These are phyloP conservation scores for Bombus affinis DNA, from an alignment of 1,140 invertebrate species.

Conservation along the genomic window DNA sequence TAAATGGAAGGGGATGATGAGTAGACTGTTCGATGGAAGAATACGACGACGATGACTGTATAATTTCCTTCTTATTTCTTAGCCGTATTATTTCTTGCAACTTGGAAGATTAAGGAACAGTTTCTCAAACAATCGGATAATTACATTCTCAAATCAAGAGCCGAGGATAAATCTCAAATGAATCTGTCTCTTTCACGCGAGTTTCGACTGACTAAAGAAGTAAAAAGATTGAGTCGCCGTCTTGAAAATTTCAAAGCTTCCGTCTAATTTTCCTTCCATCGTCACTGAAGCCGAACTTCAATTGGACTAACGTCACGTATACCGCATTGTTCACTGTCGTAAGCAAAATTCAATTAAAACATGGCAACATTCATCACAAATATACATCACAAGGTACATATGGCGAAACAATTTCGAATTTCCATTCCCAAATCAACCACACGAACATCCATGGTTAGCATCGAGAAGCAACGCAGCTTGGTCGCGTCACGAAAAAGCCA, in stretches of 20 bases:
- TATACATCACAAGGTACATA: background rate
- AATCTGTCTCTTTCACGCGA: background rate
- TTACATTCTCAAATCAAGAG: background rate
- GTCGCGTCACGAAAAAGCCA: slow-evolving; percentile 21
- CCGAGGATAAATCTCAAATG: background rate
- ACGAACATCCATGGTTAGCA: background rate
- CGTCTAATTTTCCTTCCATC: background rate
- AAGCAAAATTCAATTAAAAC: background rate
- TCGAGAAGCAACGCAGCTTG: too few relatives aligned
- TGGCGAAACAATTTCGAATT: background rate
- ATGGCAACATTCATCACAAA: too few relatives aligned
- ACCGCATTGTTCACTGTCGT: background rate
- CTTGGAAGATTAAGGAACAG: too few relatives aligned
- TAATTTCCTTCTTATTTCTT: too few relatives aligned
- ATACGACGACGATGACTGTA: too few relatives aligned
- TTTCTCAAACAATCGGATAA: too few relatives aligned
- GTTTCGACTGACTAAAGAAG: background rate
- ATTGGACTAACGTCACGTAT: background rate
- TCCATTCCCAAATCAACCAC: background rate
- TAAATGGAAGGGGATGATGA: too few relatives aligned
- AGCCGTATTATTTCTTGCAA: background rate
- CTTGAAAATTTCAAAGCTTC: background rate
- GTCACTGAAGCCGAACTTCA: too few relatives aligned
- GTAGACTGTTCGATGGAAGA: too few relatives aligned
- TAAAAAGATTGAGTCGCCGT: background rate